A percentile compares a stretch with the other conserved stretches of the same genome.
Evolutionary conservation across 2,113 vertebrate species (phyloP).

Genomic region (Myrmecobius fasciatus): DNA sequence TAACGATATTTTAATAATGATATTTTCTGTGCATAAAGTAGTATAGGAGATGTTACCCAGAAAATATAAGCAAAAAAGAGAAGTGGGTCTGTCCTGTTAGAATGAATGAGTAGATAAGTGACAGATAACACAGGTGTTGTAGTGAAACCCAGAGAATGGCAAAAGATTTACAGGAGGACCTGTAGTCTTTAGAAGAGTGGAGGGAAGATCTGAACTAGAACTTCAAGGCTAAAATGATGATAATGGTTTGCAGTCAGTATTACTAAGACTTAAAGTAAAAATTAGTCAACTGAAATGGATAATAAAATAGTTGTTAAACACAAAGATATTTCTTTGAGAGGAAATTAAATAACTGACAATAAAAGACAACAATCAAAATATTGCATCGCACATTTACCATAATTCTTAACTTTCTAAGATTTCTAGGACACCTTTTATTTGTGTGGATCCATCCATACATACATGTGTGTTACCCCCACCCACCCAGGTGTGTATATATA

Average conservation of each 20-base stretch:
- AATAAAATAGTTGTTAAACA: neutral
- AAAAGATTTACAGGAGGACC: neutral
- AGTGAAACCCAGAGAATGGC: neutral
- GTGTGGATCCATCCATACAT: neutral
- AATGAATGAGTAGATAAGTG: neutral
- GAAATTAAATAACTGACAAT: neutral
- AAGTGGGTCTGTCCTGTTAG: neutral
- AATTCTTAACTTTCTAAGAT: neutral
- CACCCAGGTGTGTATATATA: neutral
- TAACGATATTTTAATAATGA: neutral
- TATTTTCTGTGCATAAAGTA: neutral
- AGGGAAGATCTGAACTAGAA: neutral
- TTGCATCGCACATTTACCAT: neutral
- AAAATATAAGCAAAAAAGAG: neutral
- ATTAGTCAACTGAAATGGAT: neutral
- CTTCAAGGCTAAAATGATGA: neutral
- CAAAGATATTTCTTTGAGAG: neutral
- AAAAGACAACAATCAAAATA: neutral
- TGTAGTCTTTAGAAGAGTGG: neutral
- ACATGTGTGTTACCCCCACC: too few relatives aligned
- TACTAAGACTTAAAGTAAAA: neutral
- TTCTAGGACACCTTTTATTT: neutral
- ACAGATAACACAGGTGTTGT: neutral
- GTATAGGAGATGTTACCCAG: neutral
- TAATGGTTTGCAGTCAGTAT: neutral